Evolutionary conservation across 2,888 invertebrate species (phyloP).

Genomic region (Hartigia nigra): DNA sequence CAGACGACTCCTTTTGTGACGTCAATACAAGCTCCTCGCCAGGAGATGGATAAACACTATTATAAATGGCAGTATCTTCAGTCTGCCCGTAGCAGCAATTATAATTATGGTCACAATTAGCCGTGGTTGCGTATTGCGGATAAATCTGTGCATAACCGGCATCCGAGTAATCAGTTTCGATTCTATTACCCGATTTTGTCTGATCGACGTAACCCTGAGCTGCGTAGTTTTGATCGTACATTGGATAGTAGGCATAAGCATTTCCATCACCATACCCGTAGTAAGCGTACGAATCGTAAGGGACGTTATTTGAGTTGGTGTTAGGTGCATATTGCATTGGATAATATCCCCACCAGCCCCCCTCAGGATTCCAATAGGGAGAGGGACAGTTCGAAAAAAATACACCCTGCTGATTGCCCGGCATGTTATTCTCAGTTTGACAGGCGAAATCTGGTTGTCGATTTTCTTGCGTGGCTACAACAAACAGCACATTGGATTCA

Average conservation of each 20-base stretch:
- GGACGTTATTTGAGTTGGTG: constrained; percentile 14
- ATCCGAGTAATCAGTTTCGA: constrained; percentile 1
- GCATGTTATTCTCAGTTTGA: constrained; percentile 56
- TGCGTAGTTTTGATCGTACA: constrained; percentile 33
- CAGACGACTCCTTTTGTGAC: background rate
- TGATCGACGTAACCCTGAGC: constrained; percentile 23
- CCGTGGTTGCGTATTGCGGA: background rate
- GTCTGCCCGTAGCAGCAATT: background rate
- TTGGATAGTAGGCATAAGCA: constrained; percentile 39
- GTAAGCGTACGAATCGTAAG: constrained; percentile 32
- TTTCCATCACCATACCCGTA: constrained; percentile 34
- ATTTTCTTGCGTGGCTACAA: constrained; percentile 63
- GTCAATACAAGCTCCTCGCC: background rate
- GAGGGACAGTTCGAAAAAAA: constrained; percentile 32
- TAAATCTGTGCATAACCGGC: constrained; percentile 8
- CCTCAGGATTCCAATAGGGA: constrained; percentile 46
- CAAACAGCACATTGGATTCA: constrained; percentile 64
- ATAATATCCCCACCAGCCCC: constrained; percentile 48
- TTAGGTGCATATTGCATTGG: constrained; percentile 36
- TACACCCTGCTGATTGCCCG: constrained; percentile 58
- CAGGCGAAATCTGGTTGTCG: constrained; percentile 56
- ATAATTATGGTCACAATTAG: background rate
- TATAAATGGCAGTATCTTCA: background rate
- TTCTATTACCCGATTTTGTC: constrained; percentile 14
- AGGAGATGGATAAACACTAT: background rate